Percentiles rank a stretch among this genome's conserved stretches.
Conservation (phyloP, 2,888 invertebrate species). For the Archips xylosteana region DNA sequence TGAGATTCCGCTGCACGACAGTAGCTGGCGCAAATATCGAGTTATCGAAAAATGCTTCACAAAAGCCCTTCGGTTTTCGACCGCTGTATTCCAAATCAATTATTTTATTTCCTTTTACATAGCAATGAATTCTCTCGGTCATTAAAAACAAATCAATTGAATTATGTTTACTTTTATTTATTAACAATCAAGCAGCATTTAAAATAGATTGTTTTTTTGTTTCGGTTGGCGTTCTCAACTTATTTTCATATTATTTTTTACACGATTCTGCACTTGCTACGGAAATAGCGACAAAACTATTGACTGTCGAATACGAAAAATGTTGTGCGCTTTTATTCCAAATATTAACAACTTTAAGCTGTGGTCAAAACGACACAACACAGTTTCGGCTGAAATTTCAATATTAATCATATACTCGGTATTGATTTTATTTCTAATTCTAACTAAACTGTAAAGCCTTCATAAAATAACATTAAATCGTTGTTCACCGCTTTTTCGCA, state of each 20-base stretch:
- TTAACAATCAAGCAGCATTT: background rate
- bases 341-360: too few relatives aligned
- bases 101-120: constrained; percentile 5
- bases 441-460: background rate
- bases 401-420: too few relatives aligned
- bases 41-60: constrained; percentile 6
- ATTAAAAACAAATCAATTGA: background rate
- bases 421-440: too few relatives aligned
- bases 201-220: background rate
- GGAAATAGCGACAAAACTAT: background rate
- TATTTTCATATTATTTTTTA: background rate
- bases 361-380: too few relatives aligned
- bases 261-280: background rate
- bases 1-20: constrained; percentile 40
- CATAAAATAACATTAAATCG: background rate
- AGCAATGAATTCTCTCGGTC: constrained; percentile 9
- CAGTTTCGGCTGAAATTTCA: too few relatives aligned
- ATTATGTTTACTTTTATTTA: background rate
- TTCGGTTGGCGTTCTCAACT: background rate
- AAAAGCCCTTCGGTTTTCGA: background rate
- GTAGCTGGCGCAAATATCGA: constrained; percentile 32
- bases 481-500: background rate
- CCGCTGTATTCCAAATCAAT: background rate
- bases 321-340: too few relatives aligned
- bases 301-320: too few relatives aligned